phyloP scores from a whole-genome alignment of 2,797 vertebrate genomes.

The Geotrypetes seraphini region DNA sequence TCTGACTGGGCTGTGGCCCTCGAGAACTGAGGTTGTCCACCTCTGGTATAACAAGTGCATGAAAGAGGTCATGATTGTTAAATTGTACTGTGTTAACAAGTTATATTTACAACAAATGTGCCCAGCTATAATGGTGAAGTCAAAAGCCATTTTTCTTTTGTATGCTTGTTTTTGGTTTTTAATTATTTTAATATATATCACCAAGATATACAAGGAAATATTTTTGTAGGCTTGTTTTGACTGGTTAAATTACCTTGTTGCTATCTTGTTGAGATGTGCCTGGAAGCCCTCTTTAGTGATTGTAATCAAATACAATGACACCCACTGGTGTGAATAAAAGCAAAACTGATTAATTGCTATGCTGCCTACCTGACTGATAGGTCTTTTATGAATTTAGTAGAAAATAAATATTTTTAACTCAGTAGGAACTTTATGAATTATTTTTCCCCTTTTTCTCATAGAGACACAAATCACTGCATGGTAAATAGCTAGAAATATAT shows the following conservation, averaged over 20 bases:
- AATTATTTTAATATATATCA: too few species aligned
- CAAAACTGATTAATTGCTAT: slow-evolving; percentile 24
- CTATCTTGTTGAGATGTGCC: slow-evolving; percentile 16
- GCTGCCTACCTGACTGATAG: slow-evolving; percentile 17
- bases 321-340: slow-evolving; percentile 10
- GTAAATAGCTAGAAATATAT: not conserved
- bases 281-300: slow-evolving; percentile 16
- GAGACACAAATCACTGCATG: not conserved
- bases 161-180: slow-evolving; percentile 6
- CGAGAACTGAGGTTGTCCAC: too few species aligned
- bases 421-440: not conserved
- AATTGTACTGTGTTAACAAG: too few species aligned
- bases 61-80: too few species aligned
- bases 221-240: slow-evolving; percentile 6
- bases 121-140: too few species aligned
- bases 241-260: slow-evolving; percentile 11
- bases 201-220: too few species aligned
- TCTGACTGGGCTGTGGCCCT: too few species aligned
- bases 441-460: slow-evolving; percentile 4
- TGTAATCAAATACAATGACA: slow-evolving; percentile 16
- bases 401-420: not conserved
- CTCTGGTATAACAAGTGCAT: too few species aligned
- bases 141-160: slow-evolving; percentile 14
- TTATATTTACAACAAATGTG: too few species aligned
- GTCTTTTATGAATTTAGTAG: slow-evolving; percentile 3